A percentile compares a stretch with the other conserved stretches of the same genome.
These are phyloP conservation scores for Drosophila murphyi DNA, from an alignment of 1,140 invertebrate species.

Conservation along the genomic window DNA sequence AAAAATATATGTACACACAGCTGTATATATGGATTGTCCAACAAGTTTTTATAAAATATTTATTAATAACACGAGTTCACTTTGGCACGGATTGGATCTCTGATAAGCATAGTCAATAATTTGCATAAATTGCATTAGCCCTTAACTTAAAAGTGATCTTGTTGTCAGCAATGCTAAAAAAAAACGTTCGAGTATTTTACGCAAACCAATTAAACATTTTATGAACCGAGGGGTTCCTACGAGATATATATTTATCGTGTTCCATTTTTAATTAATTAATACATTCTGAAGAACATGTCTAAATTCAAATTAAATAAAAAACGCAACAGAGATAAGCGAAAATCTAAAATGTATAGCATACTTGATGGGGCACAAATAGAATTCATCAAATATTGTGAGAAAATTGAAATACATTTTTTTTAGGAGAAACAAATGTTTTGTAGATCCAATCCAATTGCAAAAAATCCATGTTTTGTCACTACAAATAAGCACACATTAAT, in stretches of 20 bases:
- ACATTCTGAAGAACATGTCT: neutral
- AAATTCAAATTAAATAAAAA: neutral
- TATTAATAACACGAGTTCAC: neutral
- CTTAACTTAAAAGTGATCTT: too few species aligned
- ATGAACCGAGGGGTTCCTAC: too few species aligned
- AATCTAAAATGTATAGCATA: neutral
- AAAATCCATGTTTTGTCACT: neutral
- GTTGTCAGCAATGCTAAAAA: too few species aligned
- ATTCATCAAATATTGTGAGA: neutral
- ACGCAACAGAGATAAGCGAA: neutral
- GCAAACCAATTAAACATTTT: too few species aligned
- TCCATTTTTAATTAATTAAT: too few species aligned
- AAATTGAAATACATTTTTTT: neutral
- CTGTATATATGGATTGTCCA: constrained; percentile 23
- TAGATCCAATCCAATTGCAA: constrained; percentile 15
- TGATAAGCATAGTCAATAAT: neutral
- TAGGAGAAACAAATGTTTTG: neutral
- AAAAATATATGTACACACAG: constrained; percentile 25
- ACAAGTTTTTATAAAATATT: constrained; percentile 7
- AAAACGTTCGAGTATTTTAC: too few species aligned
- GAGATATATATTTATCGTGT: too few species aligned
- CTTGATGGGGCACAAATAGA: neutral
- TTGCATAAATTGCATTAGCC: too few species aligned
- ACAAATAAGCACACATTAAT: constrained; percentile 21
- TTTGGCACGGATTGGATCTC: constrained; percentile 21